Conservation (phyloP, 2,797 vertebrate species). For the Galaxias olidus region DNA sequence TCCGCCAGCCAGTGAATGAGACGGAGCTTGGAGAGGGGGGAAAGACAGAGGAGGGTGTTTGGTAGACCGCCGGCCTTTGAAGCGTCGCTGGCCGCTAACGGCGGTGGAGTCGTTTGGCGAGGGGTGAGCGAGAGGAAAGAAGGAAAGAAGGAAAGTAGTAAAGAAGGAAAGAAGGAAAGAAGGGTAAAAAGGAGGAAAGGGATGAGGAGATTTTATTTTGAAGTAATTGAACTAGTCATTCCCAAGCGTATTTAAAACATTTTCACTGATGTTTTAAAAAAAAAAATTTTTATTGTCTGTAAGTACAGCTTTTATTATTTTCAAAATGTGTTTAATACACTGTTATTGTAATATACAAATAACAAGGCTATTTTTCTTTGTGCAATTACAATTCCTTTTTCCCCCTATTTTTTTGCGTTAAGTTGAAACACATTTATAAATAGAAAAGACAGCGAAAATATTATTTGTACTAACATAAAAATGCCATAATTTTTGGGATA, state of each 20-base stretch:
- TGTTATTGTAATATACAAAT: not conserved
- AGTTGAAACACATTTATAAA: not conserved
- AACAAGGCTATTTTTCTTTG: too few relatives aligned
- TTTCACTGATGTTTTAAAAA: too few relatives aligned
- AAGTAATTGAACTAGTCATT: too few relatives aligned
- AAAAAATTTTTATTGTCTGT: too few relatives aligned
- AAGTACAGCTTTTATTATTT: too few relatives aligned
- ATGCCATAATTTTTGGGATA: not conserved
- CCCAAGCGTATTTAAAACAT: too few relatives aligned
- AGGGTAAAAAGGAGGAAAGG: not conserved
- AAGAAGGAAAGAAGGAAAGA: constrained; percentile 17
- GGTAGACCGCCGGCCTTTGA: constrained; percentile 54
- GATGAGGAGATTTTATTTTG: too few relatives aligned
- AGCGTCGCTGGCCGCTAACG: constrained; percentile 46
- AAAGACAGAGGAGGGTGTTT: not conserved
- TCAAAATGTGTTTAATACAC: not conserved
- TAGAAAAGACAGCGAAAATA: not conserved
- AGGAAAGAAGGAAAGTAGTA: constrained; percentile 15
- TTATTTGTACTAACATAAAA: not conserved
- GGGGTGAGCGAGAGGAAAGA: constrained; percentile 12
- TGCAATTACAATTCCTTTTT: too few relatives aligned
- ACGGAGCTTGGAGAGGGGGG: constrained; percentile 49
- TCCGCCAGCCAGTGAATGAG: constrained; percentile 72
- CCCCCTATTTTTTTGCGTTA: too few relatives aligned
- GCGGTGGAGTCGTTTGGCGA: constrained; percentile 23